Evolutionary conservation across 2,888 invertebrate species (phyloP), one percentile per base, ranked within the genome.

Genomic region (Lamproptera curius): DNA sequence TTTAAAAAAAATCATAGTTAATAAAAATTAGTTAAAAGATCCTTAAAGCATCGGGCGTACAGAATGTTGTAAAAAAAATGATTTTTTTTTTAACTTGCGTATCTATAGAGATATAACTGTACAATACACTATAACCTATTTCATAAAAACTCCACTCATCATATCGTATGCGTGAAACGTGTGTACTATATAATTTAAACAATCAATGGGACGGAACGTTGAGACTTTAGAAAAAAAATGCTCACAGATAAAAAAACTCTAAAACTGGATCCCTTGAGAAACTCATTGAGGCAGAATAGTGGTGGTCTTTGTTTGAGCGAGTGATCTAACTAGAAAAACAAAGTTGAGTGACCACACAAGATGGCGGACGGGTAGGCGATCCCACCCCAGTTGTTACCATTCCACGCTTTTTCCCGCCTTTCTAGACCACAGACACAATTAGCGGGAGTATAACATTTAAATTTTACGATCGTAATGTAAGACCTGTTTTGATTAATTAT

Each of bases 321-420:
- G 46, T 49, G 47, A 48, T 55, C 49, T 54, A 54, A 54, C 52
- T 50, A 53, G 54, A 73, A 72, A 73, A 73, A 71, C 70, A 74
- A 78, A 77, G 79, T 75, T 79, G 74, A 77, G 62, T 75, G 78
- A 73, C 78, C 78, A 77, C 70, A 67, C 63, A 62, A 59, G 62
- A 55, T 54, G 61, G 44, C 42, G 41, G 49, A 39, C 50, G 56
- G 54, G 64, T 62, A 58, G 61, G 62, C 59, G 54, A 58, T 58
- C 62, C 54, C 54, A 54, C 54, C 51, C 55, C 43, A 52, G 43
- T 53, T 57, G 45, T 54, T 50, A 54, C 51, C 42, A 53, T 50
- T 55, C 46, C 46, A 50, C 41, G 41, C 52, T 49, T 53, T 47
- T 47, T 50, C 50, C 43, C 41, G 41, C 42, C 48, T 47, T 14